Evolutionary conservation across 2,888 invertebrate species (phyloP).

Genomic region (Xestobium rufovillosum): DNA sequence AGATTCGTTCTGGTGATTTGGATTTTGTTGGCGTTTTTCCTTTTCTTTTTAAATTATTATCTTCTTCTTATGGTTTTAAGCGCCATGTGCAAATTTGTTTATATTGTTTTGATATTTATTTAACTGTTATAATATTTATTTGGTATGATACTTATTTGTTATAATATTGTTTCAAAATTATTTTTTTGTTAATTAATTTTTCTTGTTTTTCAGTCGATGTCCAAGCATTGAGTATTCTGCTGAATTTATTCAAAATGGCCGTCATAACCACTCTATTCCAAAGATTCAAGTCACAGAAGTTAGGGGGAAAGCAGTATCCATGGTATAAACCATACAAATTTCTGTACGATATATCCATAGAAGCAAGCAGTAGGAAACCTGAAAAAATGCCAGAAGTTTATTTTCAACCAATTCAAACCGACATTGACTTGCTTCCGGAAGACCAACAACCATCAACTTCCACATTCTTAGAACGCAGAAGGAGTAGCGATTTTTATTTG

Average conservation of each 20-base stretch:
- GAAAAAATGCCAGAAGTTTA: constrained; percentile 6
- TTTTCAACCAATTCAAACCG: too few species aligned
- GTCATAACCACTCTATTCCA: constrained; percentile 64
- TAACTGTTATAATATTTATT: too few species aligned
- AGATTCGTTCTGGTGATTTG: too few species aligned
- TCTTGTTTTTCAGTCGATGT: constrained; percentile 51
- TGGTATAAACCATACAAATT: constrained; percentile 50
- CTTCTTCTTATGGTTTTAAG: too few species aligned
- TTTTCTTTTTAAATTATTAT: too few species aligned
- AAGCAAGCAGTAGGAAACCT: not conserved
- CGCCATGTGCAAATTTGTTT: too few species aligned
- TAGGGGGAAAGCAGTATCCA: constrained; percentile 64
- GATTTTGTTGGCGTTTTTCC: too few species aligned
- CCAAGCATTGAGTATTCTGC: constrained; percentile 58
- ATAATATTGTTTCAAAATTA: too few species aligned
- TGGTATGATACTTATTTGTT: too few species aligned
- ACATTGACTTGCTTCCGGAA: constrained; percentile 13
- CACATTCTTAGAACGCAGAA: constrained; percentile 13
- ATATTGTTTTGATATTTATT: too few species aligned
- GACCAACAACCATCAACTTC: not conserved
- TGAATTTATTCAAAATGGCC: constrained; percentile 62
- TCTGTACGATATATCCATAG: constrained; percentile 11
- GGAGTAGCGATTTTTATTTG: constrained; percentile 38
- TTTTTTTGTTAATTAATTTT: constrained; percentile 2
- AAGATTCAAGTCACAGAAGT: constrained; percentile 70